A percentile compares a stretch with the other conserved stretches of the same genome.
Evolutionary conservation across 2,888 invertebrate genomes (phyloP).

Genomic region (Conomelus anceps): DNA sequence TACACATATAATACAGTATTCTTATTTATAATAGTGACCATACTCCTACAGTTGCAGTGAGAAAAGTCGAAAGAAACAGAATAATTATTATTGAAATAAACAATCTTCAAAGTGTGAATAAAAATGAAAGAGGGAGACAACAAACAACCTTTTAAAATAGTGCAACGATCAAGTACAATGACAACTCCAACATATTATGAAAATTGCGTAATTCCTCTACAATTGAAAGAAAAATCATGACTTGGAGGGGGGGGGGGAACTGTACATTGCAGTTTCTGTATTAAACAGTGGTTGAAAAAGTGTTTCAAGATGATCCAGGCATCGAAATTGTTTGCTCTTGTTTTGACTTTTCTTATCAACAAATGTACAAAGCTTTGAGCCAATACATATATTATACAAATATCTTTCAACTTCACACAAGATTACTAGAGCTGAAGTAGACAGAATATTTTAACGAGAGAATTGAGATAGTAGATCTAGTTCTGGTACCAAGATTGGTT

Average conservation of each 20-base stretch:
- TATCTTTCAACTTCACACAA: neutral
- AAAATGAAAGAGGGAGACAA: neutral
- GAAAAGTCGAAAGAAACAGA: neutral
- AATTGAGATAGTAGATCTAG: constrained; percentile 16
- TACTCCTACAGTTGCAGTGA: neutral
- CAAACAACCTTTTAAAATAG: neutral
- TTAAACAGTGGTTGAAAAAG: neutral
- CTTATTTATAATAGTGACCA: constrained; percentile 1
- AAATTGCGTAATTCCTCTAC: neutral
- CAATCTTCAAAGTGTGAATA: neutral
- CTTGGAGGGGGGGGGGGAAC: neutral
- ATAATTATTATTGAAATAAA: neutral
- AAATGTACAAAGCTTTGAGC: neutral
- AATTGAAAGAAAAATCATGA: neutral
- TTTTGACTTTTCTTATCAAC: neutral
- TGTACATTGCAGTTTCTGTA: neutral
- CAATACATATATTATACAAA: neutral
- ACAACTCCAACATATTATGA: neutral
- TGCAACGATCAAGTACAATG: no score
- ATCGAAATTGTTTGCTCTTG: neutral
- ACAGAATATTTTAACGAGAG: neutral
- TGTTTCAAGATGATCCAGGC: neutral
- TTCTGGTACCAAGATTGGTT: constrained; percentile 43
- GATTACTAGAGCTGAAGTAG: neutral
- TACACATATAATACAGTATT: constrained; percentile 28